Conservation (phyloP, 2,113 vertebrate genomes). For the Hyaena hyaena region DNA sequence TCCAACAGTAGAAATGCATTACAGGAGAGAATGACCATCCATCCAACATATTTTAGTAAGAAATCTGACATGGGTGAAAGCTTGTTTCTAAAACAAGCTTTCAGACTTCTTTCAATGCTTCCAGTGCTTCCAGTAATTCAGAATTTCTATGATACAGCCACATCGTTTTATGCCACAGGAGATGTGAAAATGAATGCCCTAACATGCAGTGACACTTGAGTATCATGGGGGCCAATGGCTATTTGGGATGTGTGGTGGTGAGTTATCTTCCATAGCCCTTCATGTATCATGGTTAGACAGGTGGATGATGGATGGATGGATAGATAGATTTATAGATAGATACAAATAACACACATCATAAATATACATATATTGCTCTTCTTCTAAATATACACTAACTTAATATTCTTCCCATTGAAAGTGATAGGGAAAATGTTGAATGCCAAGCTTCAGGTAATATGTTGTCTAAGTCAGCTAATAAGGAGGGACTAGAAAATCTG, state of each 20-base stretch:
- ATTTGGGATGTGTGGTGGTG: accelerated
- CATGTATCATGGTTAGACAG: background rate
- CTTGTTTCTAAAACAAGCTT: background rate
- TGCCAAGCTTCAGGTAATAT: background rate
- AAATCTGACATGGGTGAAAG: background rate
- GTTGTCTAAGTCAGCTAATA: background rate
- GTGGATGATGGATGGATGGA: background rate
- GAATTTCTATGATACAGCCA: background rate
- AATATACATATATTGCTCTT: background rate
- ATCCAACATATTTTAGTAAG: background rate
- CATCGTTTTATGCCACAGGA: background rate
- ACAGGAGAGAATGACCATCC: background rate
- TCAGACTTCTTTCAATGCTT: background rate
- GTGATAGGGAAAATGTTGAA: background rate
- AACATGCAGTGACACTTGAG: background rate
- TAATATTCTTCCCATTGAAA: background rate
- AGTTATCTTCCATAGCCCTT: background rate
- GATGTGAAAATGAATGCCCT: background rate
- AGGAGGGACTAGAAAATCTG: background rate
- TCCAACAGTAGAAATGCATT: background rate
- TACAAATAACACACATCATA: background rate
- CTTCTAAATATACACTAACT: background rate
- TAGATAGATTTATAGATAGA: background rate
- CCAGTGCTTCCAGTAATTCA: background rate
- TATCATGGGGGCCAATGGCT: background rate